Evolutionary conservation across 1,140 invertebrate species (phyloP), one percentile per base, ranked within the genome.

Genomic region (Sarcophaga bullata): DNA sequence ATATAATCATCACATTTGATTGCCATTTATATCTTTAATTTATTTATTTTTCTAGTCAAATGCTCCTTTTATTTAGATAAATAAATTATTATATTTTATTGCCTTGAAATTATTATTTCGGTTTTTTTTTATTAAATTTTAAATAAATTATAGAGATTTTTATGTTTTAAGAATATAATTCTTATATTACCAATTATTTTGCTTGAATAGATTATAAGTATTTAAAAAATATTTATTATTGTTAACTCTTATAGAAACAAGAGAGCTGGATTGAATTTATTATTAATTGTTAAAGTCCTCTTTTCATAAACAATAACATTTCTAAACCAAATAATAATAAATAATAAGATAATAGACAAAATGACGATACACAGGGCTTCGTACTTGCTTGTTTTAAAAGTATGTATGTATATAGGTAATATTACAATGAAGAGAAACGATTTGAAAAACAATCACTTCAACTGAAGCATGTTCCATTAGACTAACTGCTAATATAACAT

Each of bases 1-100:
- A 19, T 9, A 72, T 78, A 48, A 78, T 78, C 25, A 17, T 78
- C 25, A 37, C 48, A 50, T 78, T 78, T 50, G 15, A 78, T 78
- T 78, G 75, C 75, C 75, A 78, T 78, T 78, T 50, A 78, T 78
- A 78, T 78, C 19, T 50, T 78, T 19, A 68, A 68, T 68, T 68
- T 25, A n/a, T 58, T 58, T 19, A 17, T 78, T 50, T 49, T 78
- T 78, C 75, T 78, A 78, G 75, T 78, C 75, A 78, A 78, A 78
- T 78, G 75, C 75, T 78, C 75, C 75, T 78, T 73, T 76, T 50
- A 11, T 50, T 78, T 78, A 78, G 48, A 78, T 78, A 78, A 52
- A 78, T 78, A 3, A 78, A 78, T 50, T 68, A 68, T 68, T 76
- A 76, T 49, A 76, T 78, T 49, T 78, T 50, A 47, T 15, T 75